phyloP scores from a whole-genome alignment of 2,113 vertebrate genomes.

The Arothron firmamentum region DNA sequence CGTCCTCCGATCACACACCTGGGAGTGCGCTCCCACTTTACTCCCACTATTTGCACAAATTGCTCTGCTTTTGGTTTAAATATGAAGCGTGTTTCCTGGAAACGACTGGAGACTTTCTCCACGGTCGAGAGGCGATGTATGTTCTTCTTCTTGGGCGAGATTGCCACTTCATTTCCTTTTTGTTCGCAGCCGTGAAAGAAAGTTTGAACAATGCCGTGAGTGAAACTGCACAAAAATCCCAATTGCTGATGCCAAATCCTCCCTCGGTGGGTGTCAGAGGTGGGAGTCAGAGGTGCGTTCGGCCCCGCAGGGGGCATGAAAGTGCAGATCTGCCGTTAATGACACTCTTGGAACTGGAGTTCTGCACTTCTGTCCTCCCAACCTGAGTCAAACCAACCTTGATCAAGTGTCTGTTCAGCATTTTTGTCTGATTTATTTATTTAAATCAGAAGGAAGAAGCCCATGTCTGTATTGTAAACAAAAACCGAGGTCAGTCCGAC shows the following conservation, averaged over 20 bases:
- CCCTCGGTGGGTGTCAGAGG: constrained; percentile 2
- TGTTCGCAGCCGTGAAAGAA: constrained; percentile 14
- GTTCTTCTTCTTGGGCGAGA: constrained; percentile 37
- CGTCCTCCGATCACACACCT: constrained; percentile 46
- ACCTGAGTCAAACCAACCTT: too few relatives aligned
- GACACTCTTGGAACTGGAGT: not conserved
- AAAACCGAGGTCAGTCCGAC: too few relatives aligned
- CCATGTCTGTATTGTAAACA: too few relatives aligned
- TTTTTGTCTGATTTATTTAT: too few relatives aligned
- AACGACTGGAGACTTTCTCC: constrained; percentile 32
- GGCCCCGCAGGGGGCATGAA: too few relatives aligned
- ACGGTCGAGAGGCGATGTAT: constrained; percentile 27
- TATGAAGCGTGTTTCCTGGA: constrained; percentile 56
- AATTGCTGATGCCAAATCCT: constrained; percentile 1
- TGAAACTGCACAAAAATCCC: constrained; percentile 15
- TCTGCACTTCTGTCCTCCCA: too few relatives aligned
- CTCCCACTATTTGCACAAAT: constrained; percentile 70
- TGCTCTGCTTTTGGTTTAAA: constrained; percentile 71
- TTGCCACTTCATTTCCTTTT: constrained; percentile 23
- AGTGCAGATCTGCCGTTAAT: not conserved
- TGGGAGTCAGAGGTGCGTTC: not conserved
- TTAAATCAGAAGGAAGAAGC: too few relatives aligned
- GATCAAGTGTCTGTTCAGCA: too few relatives aligned
- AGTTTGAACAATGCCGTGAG: not conserved
- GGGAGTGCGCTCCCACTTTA: constrained; percentile 54